Conservation (phyloP, 2,113 vertebrate species). For the Numida meleagris region DNA sequence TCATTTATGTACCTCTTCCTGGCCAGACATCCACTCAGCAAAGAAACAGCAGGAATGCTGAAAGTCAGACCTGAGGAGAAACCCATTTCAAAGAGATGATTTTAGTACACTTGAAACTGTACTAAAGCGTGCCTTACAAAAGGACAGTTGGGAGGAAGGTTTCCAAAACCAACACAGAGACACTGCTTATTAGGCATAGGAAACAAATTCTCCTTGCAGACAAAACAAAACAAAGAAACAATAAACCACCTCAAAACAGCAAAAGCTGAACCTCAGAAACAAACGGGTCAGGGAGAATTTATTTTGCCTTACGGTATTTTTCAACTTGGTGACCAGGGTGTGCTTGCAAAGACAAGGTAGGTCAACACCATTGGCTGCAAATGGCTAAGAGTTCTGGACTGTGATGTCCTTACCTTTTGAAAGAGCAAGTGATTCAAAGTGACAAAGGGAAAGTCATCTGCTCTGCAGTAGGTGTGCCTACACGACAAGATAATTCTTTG, state of each 20-base stretch:
- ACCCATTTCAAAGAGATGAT: background rate
- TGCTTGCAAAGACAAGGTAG: background rate
- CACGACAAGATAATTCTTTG: background rate
- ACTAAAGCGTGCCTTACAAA: background rate
- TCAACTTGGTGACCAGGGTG: background rate
- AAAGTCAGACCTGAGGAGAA: background rate
- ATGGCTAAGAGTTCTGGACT: background rate
- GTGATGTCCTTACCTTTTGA: background rate
- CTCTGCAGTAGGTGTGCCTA: background rate
- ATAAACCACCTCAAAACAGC: fast-evolving
- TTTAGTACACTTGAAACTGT: background rate
- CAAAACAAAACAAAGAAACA: background rate
- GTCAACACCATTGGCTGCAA: background rate
- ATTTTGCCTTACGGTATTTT: background rate
- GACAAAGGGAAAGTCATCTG: background rate
- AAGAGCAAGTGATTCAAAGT: background rate
- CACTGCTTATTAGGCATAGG: background rate
- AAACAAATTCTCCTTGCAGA: background rate
- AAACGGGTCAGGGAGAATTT: background rate
- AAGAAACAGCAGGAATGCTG: background rate
- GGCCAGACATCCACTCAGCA: background rate
- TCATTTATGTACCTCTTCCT: background rate
- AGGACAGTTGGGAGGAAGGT: background rate
- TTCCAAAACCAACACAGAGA: background rate
- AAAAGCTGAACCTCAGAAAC: background rate